Conservation (phyloP, 1,140 invertebrate species). For the Ostrea edulis region DNA sequence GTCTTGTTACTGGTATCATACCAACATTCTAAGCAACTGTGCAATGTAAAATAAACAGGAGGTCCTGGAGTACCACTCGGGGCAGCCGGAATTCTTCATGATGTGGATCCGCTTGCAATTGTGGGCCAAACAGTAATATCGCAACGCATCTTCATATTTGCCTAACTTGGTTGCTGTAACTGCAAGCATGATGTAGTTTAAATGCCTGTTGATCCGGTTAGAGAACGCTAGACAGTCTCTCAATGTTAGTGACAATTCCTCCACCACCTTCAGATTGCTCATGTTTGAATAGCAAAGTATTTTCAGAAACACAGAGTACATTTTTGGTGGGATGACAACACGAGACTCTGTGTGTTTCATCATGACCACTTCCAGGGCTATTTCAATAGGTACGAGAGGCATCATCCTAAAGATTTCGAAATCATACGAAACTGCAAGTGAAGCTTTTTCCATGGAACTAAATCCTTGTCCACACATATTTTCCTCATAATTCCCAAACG, state of each 20-base stretch:
- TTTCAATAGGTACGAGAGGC: not conserved
- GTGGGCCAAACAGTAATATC: slow-evolving; percentile 19
- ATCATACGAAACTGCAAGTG: not conserved
- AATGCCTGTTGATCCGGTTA: not conserved
- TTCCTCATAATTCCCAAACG: not conserved
- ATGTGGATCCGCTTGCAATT: not conserved
- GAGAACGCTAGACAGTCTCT: not conserved
- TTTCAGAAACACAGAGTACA: slow-evolving; percentile 15
- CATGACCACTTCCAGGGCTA: not conserved
- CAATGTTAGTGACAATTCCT: not conserved
- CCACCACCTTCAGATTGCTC: not conserved
- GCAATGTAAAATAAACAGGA: slow-evolving; percentile 14
- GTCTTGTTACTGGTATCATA: not conserved
- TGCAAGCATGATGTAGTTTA: not conserved
- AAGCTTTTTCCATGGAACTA: not conserved
- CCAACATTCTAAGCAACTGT: not conserved
- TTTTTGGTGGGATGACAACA: not conserved
- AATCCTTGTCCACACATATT: not conserved
- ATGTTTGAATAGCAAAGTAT: not conserved
- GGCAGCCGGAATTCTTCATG: not conserved
- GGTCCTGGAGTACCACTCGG: not conserved
- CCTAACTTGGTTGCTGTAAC: not conserved
- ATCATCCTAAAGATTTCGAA: not conserved
- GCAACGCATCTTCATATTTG: not conserved
- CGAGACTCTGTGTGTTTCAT: not conserved